These are phyloP conservation scores for Tridacna gigas DNA, from an alignment of 2,888 invertebrate genomes.

Conservation along the genomic window DNA sequence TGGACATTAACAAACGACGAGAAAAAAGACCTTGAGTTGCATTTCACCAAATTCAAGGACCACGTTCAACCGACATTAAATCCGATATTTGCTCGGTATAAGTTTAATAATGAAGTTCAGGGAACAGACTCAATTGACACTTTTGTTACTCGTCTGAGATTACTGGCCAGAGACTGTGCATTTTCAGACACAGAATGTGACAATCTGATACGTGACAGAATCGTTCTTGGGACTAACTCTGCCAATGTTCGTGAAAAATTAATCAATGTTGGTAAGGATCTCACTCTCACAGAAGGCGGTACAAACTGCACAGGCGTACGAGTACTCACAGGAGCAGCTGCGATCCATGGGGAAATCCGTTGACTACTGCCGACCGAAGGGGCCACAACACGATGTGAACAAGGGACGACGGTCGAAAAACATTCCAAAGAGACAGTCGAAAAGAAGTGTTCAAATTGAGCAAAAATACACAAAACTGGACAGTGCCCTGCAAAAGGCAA, in stretches of 20 bases:
- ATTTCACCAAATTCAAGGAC: neutral
- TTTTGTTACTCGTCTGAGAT: neutral
- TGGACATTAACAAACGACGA: too few species aligned
- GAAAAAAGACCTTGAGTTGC: neutral
- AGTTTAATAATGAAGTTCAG: neutral
- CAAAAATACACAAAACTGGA: too few species aligned
- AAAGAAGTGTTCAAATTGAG: too few species aligned
- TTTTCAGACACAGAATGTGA: neutral
- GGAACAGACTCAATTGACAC: neutral
- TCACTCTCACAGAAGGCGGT: neutral
- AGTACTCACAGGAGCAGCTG: neutral
- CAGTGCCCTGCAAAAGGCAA: too few species aligned
- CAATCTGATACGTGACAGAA: neutral
- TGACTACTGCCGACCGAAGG: too few species aligned
- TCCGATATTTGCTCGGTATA: neutral
- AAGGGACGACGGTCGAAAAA: neutral
- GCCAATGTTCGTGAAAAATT: neutral
- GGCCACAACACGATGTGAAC: neutral
- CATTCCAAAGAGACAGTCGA: neutral
- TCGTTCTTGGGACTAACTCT: neutral
- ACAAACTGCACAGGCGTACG: neutral
- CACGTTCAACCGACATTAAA: neutral
- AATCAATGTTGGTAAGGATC: neutral
- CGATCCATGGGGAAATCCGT: too few species aligned
- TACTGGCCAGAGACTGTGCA: neutral